Conservation (phyloP, 2,797 vertebrate species). For the Pseudochromis fuscus region DNA sequence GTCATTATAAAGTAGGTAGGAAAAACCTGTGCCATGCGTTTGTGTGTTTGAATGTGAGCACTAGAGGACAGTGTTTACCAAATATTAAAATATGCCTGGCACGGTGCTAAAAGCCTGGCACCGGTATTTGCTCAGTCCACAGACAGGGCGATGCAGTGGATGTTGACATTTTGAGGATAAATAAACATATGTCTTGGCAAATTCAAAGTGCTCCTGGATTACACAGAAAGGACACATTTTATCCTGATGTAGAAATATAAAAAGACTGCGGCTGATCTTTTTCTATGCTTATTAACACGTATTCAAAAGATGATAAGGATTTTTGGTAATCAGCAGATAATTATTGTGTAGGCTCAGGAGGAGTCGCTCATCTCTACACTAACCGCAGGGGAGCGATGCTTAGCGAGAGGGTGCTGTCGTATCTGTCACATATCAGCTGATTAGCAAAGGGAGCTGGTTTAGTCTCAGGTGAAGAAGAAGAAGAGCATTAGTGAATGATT, state of each 20-base stretch:
- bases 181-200: conserved; percentile 60
- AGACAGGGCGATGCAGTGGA: conserved; percentile 46
- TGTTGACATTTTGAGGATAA: conserved; percentile 69
- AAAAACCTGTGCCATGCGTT: neutral
- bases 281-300: neutral
- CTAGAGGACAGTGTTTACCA: conserved; percentile 79
- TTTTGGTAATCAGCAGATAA: neutral
- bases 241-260: conserved; percentile 12
- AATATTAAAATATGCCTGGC: conserved; percentile 61
- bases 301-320: neutral
- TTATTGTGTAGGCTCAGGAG: neutral
- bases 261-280: too few relatives aligned
- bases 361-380: neutral
- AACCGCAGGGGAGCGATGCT: neutral
- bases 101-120: conserved; percentile 36
- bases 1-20: neutral
- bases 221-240: conserved; percentile 34
- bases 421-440: neutral
- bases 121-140: conserved; percentile 60
- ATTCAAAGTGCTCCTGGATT: conserved; percentile 23
- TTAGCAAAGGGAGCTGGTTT: conserved; percentile 6
- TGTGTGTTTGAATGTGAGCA: conserved; percentile 54
- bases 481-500: conserved; percentile 34
- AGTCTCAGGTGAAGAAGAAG: conserved; percentile 37
- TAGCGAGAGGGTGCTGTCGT: neutral